These are phyloP conservation scores for Hirtodrosophila trivittata DNA, from an alignment of 2,888 invertebrate genomes.

Conservation along the genomic window DNA sequence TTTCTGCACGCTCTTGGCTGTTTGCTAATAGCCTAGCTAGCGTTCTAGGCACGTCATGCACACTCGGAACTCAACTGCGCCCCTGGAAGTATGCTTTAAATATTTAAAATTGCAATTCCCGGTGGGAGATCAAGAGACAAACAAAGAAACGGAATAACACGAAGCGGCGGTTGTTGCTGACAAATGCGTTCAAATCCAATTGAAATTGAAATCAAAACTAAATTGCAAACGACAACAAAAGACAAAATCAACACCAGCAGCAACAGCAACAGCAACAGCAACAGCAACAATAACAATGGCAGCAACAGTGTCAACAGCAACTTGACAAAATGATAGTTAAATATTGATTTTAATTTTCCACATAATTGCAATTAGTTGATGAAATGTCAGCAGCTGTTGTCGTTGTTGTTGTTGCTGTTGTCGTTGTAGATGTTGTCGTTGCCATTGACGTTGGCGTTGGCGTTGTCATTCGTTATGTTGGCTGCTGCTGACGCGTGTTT, in stretches of 20 bases:
- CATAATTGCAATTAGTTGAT: constrained; percentile 69
- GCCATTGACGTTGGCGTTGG: constrained; percentile 2
- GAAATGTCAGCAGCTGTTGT: constrained; percentile 50
- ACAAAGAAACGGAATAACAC: constrained; percentile 17
- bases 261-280: not conserved
- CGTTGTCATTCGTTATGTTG: not conserved
- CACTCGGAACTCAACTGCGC: not conserved
- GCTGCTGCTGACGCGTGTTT: constrained; percentile 33
- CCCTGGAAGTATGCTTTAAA: constrained; percentile 27
- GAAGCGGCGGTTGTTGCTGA: constrained; percentile 11
- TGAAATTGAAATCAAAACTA: constrained; percentile 50
- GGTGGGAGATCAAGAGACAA: not conserved
- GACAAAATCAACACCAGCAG: constrained; percentile 12
- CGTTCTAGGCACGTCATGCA: constrained; percentile 1
- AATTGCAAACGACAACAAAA: constrained; percentile 33
- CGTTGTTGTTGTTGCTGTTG: constrained; percentile 4
- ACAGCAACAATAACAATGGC: constrained; percentile 13
- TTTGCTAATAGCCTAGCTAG: constrained; percentile 13
- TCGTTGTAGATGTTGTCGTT: constrained; percentile 1
- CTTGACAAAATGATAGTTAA: constrained; percentile 43
- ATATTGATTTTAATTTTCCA: constrained; percentile 67
- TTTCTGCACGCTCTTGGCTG: not conserved
- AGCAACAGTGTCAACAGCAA: not conserved
- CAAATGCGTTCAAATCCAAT: constrained; percentile 42
- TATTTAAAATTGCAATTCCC: constrained; percentile 30